These are phyloP conservation scores for Heliconius ethilla DNA, from an alignment of 2,888 invertebrate species.

Conservation along the genomic window DNA sequence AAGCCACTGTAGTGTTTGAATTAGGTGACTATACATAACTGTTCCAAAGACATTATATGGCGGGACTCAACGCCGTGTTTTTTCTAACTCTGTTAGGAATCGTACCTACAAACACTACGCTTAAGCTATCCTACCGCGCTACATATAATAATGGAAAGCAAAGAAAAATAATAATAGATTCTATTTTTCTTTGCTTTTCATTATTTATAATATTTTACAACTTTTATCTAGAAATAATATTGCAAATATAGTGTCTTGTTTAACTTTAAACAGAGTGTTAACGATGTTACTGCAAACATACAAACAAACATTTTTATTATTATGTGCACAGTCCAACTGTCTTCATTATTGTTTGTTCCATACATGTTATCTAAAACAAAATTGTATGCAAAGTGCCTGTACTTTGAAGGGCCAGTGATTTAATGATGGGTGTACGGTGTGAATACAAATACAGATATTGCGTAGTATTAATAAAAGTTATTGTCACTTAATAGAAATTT, in stretches of 20 bases:
- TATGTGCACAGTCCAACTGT: conserved; percentile 3
- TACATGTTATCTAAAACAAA: conserved; percentile 39
- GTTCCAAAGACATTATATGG: too few species aligned
- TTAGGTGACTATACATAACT: too few species aligned
- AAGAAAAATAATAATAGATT: too few species aligned
- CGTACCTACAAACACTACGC: neutral
- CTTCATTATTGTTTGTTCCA: conserved; percentile 30
- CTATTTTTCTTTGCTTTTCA: too few species aligned
- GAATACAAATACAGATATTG: conserved; percentile 25
- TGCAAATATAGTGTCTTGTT: neutral
- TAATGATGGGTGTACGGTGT: conserved; percentile 31
- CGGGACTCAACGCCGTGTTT: too few species aligned
- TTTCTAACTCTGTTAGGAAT: neutral
- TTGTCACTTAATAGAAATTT: too few species aligned
- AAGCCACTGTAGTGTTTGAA: too few species aligned
- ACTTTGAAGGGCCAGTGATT: conserved; percentile 35
- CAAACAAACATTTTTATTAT: neutral
- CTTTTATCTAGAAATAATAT: too few species aligned
- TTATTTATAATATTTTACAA: too few species aligned
- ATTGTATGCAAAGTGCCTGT: conserved; percentile 29
- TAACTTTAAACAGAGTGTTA: neutral
- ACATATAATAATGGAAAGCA: too few species aligned
- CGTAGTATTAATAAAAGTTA: conserved; percentile 2
- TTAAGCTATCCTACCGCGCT: too few species aligned
- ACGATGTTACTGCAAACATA: conserved; percentile 6